Base-by-base conservation (phyloP, 2,797 vertebrate genomes). In the Halcyon smyrnensis region DNA sequence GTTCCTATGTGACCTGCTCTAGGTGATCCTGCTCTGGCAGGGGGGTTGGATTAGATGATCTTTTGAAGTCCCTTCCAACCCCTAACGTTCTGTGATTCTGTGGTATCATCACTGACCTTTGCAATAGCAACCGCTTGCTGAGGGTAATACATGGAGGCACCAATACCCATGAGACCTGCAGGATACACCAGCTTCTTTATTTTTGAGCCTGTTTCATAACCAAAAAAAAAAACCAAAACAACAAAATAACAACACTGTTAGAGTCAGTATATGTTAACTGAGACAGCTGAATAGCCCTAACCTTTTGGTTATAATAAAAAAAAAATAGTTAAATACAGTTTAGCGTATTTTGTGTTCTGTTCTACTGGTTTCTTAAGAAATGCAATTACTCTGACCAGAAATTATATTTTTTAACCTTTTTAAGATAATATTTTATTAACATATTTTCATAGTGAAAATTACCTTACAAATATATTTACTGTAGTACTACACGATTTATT, bases 61-160 rank as follows among this genome's bases (percentile, higher is more conserved):
- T 43, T 43, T 43, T 17, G 43, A 43, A 17, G 43, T 43, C 43
- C 43, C 43, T 43, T 43, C 43, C 43, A 43, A 43, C 17, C 43
- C 43, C 17, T 43, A 43, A 43, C 43, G 8, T 43, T 43, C 43
- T 43, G 43, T 43, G 43, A 43, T 43, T 43, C 43, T 43, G 43
- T 43, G 43, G 20, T 11, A 50, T 28, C 39, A 50, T 30, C 87
- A 98, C 98, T 97, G 95, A 98, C 99, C 99, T 99, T 99, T 37
- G 98, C 97, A 78, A 99, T 59, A 14, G 97, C 64, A 5, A 98
- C 98, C 0, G 99, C 98, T 92, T 99, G 98, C 87, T 99, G 99
- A 76, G 99, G 99, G 96, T 99, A 99, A 94, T 99, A 99, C 95
- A 99, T 93, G 94, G 99, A 99, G 34, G 98, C 98, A 64, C 97